These are phyloP conservation scores for Grammomys dolichurus DNA, from an alignment of 2,113 vertebrate species.

Conservation along the genomic window DNA sequence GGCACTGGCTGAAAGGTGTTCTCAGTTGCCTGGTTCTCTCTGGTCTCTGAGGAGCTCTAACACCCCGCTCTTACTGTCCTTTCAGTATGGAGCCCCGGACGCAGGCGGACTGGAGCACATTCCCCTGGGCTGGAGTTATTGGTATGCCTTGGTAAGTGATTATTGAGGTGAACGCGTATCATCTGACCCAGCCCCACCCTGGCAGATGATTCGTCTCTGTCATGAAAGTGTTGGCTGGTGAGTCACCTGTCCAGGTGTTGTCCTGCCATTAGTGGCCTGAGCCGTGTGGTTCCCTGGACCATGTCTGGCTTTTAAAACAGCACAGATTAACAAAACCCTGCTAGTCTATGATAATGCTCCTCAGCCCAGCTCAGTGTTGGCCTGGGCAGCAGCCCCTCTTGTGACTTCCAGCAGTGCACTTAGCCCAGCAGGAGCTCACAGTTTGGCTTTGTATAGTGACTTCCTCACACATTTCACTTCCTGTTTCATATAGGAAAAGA, in stretches of 20 bases:
- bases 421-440: slow-evolving; percentile 1
- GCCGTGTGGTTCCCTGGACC: background rate
- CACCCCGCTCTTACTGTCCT: slow-evolving; percentile 55
- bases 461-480: slow-evolving; percentile 39
- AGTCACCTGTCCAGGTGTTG: background rate
- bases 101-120: slow-evolving; percentile 95
- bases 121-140: slow-evolving; percentile 96
- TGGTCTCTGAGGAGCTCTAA: background rate
- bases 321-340: background rate
- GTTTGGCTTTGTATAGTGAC: slow-evolving; percentile 6
- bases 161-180: background rate
- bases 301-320: background rate
- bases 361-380: background rate
- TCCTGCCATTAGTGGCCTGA: slow-evolving; percentile 23
- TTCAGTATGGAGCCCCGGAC: slow-evolving; percentile 93
- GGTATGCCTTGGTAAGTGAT: slow-evolving; percentile 95
- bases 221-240: slow-evolving; percentile 35
- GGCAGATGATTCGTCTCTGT: background rate
- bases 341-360: background rate
- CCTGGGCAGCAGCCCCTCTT: background rate
- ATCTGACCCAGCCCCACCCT: background rate
- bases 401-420: background rate
- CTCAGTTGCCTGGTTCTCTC: background rate
- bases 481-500: slow-evolving; percentile 91
- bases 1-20: background rate